Evolutionary conservation across 2,888 invertebrate species (phyloP).

Genomic region (Ectropis crepuscularia): DNA sequence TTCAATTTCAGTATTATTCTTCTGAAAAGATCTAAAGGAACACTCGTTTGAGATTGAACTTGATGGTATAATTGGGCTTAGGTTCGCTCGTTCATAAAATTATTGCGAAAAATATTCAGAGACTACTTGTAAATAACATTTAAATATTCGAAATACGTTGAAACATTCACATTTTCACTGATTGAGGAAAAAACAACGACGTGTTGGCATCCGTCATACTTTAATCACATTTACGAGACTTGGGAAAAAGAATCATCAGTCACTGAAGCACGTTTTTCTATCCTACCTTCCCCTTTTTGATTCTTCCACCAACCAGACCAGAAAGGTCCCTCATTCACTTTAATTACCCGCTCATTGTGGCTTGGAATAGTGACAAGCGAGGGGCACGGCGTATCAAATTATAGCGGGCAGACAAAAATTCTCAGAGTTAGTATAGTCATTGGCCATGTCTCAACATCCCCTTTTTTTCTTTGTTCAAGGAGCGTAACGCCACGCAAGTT

Average conservation of each 20-base stretch:
- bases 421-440: conserved; percentile 68
- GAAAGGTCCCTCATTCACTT: conserved; percentile 45
- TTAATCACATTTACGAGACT: conserved; percentile 60
- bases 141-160: background rate
- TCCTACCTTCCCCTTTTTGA: conserved; percentile 61
- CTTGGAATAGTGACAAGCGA: conserved; percentile 38
- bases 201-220: conserved; percentile 42
- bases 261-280: conserved; percentile 56
- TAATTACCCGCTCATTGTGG: conserved; percentile 40
- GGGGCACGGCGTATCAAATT: conserved; percentile 55
- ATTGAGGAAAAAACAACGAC: conserved; percentile 17
- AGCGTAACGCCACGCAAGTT: conserved; percentile 77
- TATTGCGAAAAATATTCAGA: conserved; percentile 19
- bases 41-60: conserved; percentile 18
- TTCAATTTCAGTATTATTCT: conserved; percentile 26
- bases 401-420: conserved; percentile 61
- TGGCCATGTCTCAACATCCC: conserved; percentile 68
- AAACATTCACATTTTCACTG: background rate
- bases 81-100: conserved; percentile 13
- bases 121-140: background rate
- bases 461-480: conserved; percentile 76
- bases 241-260: conserved; percentile 65
- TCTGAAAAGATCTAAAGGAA: conserved; percentile 19
- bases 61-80: conserved; percentile 28
- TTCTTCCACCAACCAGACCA: conserved; percentile 48